Evolutionary conservation across 1,140 invertebrate species (phyloP).

Genomic region (Phocides pigmalion): DNA sequence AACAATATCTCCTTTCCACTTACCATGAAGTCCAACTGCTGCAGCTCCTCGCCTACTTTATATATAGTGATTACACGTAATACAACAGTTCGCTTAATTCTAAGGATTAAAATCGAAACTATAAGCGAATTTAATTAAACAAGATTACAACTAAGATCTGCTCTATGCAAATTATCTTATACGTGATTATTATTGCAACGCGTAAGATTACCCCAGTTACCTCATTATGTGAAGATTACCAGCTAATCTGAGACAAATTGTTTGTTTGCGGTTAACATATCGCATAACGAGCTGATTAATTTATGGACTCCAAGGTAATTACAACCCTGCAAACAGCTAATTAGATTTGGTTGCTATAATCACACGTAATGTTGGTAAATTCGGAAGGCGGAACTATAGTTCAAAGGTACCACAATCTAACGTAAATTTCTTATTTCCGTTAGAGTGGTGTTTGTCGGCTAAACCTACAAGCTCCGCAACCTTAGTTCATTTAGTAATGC

Average conservation of each 20-base stretch:
- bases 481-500: too few species aligned
- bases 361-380: background rate
- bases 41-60: too few species aligned
- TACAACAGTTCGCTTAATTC: too few species aligned
- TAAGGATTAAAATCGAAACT: too few species aligned
- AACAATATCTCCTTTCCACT: too few species aligned
- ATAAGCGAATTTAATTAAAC: background rate
- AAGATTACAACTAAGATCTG: background rate
- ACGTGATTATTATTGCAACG: background rate
- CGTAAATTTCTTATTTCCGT: too few species aligned
- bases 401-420: too few species aligned
- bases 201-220: conserved; percentile 10
- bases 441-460: too few species aligned
- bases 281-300: conserved; percentile 17
- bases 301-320: conserved; percentile 16
- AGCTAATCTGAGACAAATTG: conserved; percentile 31
- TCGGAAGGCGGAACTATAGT: too few species aligned
- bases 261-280: conserved; percentile 17
- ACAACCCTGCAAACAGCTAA: background rate
- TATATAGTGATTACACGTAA: too few species aligned
- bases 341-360: conserved; percentile 44
- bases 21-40: too few species aligned
- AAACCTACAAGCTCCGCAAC: too few species aligned
- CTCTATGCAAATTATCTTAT: background rate
- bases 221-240: conserved; percentile 23